Percentiles rank a stretch among this genome's conserved stretches.
phyloP scores from a whole-genome alignment of 1,140 invertebrate genomes.

The Calephelis nemesis region DNA sequence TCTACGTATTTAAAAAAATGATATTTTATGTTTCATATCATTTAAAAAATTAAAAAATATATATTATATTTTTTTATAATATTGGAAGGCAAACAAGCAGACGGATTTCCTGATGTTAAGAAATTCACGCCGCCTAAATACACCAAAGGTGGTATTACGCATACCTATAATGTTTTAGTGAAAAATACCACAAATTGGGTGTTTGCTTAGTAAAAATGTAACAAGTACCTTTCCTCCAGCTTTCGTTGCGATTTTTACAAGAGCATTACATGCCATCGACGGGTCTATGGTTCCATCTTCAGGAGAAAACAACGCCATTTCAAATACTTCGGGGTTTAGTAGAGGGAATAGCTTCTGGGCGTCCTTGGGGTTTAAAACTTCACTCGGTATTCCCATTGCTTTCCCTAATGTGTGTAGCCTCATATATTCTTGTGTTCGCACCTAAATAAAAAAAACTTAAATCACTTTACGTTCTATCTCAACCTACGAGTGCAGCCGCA shows the following conservation, averaged over 20 bases:
- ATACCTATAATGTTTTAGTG: too few relatives aligned
- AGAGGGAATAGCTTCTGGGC: constrained; percentile 89
- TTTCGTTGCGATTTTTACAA: constrained; percentile 84
- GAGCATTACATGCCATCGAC: constrained; percentile 86
- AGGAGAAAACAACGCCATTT: constrained; percentile 89
- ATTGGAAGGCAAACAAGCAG: too few relatives aligned
- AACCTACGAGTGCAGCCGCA: too few relatives aligned
- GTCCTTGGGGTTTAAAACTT: constrained; percentile 85
- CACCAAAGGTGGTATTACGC: too few relatives aligned
- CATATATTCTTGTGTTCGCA: constrained; percentile 90
- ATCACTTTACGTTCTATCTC: too few relatives aligned
- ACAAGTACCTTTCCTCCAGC: constrained; percentile 84
- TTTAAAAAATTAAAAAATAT: too few relatives aligned
- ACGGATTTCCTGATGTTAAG: too few relatives aligned
- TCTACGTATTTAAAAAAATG: too few relatives aligned
- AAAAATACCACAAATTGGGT: too few relatives aligned
- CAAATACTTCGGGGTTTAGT: constrained; percentile 85
- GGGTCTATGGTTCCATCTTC: constrained; percentile 91
- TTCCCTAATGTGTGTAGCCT: constrained; percentile 89
- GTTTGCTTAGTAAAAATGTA: background rate
- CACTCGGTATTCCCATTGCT: constrained; percentile 87
- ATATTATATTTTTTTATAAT: too few relatives aligned
- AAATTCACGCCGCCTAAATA: too few relatives aligned
- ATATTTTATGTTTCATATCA: too few relatives aligned
- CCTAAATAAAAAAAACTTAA: constrained; percentile 64